These are phyloP conservation scores for Leptopilina syphax DNA, from an alignment of 2,888 invertebrate genomes.

Conservation along the genomic window DNA sequence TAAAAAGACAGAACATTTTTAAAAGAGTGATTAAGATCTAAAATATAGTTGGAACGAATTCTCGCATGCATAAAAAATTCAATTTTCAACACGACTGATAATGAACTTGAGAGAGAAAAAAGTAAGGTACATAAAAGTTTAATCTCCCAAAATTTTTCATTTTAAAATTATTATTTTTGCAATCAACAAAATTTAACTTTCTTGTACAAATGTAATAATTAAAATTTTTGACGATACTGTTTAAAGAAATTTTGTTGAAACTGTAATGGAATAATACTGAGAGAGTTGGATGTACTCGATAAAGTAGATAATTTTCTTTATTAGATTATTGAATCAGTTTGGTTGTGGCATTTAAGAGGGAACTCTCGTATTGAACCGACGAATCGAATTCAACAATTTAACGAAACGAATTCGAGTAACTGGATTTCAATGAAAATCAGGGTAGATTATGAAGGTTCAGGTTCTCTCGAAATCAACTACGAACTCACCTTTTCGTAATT, in stretches of 20 bases:
- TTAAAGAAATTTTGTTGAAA: not conserved
- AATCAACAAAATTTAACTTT: no score
- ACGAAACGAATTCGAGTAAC: constrained; percentile 27
- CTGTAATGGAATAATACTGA: not conserved
- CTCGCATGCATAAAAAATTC: not conserved
- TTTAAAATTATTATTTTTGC: no score
- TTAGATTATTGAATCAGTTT: constrained; percentile 18
- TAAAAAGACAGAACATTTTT: not conserved
- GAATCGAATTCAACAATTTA: constrained; percentile 8
- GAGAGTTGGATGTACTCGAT: not conserved
- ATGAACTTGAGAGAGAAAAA: not conserved
- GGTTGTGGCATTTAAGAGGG: not conserved
- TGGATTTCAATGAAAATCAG: constrained; percentile 17
- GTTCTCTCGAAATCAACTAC: not conserved
- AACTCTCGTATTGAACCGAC: constrained; percentile 19
- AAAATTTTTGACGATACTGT: no score
- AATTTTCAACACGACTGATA: not conserved
- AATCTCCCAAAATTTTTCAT: not conserved
- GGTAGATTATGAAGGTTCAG: constrained; percentile 29
- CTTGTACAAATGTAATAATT: no score
- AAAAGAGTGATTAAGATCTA: not conserved
- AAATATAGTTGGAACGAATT: not conserved
- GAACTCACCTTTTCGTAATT: not conserved
- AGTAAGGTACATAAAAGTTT: constrained; percentile 10
- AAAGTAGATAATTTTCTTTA: constrained; percentile 7